Conservation (phyloP, 2,888 invertebrate species). For the Apodemia hepburni region DNA sequence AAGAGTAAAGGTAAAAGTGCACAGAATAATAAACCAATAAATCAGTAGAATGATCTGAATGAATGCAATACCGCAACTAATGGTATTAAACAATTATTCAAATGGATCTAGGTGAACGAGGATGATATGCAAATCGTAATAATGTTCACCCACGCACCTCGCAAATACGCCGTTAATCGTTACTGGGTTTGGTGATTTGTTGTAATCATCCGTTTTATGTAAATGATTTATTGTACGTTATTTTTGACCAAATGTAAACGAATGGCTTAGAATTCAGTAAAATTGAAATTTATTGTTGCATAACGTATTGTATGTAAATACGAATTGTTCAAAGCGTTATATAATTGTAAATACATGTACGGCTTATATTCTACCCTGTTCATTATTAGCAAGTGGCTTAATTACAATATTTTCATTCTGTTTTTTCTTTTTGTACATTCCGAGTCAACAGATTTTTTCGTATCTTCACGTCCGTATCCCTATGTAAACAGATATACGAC, state of each 20-base stretch:
- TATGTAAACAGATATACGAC: too few relatives aligned
- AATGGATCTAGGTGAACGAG: slow-evolving; percentile 54
- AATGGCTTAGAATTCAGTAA: not conserved
- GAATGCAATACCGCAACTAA: slow-evolving; percentile 40
- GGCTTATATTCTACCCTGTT: too few relatives aligned
- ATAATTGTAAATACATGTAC: too few relatives aligned
- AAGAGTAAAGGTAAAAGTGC: not conserved
- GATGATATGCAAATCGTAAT: slow-evolving; percentile 46
- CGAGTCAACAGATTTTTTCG: too few relatives aligned
- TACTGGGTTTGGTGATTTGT: slow-evolving; percentile 25
- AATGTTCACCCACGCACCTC: slow-evolving; percentile 26
- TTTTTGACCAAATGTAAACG: not conserved
- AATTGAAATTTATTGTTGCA: too few relatives aligned
- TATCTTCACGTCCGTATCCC: too few relatives aligned
- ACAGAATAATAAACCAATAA: slow-evolving; percentile 20
- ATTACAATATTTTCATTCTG: too few relatives aligned
- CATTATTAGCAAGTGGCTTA: not conserved
- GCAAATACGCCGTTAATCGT: slow-evolving; percentile 33
- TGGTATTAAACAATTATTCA: slow-evolving; percentile 69
- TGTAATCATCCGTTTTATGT: slow-evolving; percentile 17
- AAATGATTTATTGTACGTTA: slow-evolving; percentile 10
- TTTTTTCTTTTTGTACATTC: too few relatives aligned
- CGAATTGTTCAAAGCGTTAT: too few relatives aligned
- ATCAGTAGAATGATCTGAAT: slow-evolving; percentile 26
- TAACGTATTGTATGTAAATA: too few relatives aligned